Conservation (phyloP, 2,113 vertebrate genomes). For the Pangasianodon hypophthalmus region DNA sequence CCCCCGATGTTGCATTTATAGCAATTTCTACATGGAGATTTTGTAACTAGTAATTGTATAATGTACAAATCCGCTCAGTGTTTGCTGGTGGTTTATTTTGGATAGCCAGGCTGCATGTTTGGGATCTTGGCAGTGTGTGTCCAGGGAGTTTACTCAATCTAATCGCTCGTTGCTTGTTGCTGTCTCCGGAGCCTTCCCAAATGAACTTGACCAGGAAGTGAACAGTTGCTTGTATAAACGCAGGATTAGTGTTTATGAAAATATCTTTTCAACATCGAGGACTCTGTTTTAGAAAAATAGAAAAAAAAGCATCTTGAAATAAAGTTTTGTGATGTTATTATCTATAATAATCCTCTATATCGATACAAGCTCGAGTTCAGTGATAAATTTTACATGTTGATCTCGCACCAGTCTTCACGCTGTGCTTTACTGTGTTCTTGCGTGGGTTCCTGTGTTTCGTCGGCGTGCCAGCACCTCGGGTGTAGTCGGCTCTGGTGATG, state of each 20-base stretch:
- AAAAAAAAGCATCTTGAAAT: neutral
- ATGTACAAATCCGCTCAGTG: neutral
- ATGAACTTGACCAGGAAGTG: neutral
- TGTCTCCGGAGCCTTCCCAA: neutral
- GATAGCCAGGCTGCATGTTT: neutral
- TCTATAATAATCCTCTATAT: neutral
- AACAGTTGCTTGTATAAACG: neutral
- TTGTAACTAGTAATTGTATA: neutral
- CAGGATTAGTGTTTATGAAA: neutral
- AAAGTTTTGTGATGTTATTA: neutral
- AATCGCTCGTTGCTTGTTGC: neutral
- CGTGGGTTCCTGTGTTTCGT: neutral
- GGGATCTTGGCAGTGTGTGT: neutral
- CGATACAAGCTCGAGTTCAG: neutral
- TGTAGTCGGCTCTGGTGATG: neutral
- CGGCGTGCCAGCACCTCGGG: conserved; percentile 26
- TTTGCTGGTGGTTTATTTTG: neutral
- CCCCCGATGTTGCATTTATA: neutral
- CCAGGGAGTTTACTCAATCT: neutral
- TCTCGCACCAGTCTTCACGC: neutral
- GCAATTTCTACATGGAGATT: neutral
- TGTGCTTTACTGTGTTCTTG: neutral
- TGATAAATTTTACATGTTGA: neutral
- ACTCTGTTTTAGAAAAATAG: neutral
- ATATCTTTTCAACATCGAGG: neutral